Base-by-base conservation (phyloP, 2,113 vertebrate species). In the Onychostruthus taczanowskii region DNA sequence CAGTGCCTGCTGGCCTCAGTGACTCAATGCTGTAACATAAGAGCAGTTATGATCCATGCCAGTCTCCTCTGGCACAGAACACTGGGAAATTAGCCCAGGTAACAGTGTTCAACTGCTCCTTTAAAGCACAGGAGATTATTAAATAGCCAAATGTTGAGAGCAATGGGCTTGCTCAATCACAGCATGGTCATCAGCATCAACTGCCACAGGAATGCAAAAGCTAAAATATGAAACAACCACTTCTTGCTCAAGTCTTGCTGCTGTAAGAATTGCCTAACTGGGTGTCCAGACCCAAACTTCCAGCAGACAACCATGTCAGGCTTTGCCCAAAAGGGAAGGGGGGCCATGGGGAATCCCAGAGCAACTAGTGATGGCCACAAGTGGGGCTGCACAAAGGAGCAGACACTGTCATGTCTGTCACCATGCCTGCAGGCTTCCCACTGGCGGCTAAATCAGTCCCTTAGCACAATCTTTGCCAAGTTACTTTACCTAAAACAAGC, bases 271-370 rank as follows among this genome's bases (percentile, higher is more conserved):
- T 1, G 2, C 37, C 16, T 28, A 63, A 35, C 31, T 10, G 30
- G 56, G 30, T 3, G 4, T 26, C 23, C 70, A 64, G 84, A n/a
- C 46, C 16, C 50, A 63, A 41, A 59, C 43, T 44, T 55, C 21
- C 59, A 74, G 33, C 33, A 69, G 85, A 19, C 0, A 4, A n/a
- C 22, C 30, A 39, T 0, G 1, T n/a, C 39, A 90, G 43, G 15
- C 12, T 83, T 47, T 3, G 3, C 11, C 59, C 20, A 67, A 46
- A 77, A 79, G 30, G 24, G 10, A 43, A 31, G 9, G 7, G 13
- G 4, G 14, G 9, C 30, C 4, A 2, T 23, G 22, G 26, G 31
- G 47, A 93, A 58, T 37, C 30, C 46, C n/a, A 33, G 35, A 73
- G 23, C 21, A 72, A 53, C n/a, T 2, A 56, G 20, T 6, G n/a